Percentiles rank a stretch among this genome's conserved stretches.
phyloP scores from a whole-genome alignment of 2,113 vertebrate species.

The Camelus dromedarius region DNA sequence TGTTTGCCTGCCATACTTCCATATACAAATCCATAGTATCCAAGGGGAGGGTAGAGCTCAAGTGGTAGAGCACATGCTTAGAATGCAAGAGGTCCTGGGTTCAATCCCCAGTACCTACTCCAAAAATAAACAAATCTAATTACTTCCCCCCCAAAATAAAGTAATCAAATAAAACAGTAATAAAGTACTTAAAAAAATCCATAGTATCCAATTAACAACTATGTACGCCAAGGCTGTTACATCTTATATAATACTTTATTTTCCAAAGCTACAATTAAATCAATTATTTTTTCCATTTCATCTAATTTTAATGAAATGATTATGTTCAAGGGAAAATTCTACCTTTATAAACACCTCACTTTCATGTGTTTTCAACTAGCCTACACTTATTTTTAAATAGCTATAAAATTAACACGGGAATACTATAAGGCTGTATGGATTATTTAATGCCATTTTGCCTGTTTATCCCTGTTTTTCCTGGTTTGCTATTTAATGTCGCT shows the following conservation, averaged over 20 bases:
- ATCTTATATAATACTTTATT: not conserved
- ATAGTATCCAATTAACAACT: not conserved
- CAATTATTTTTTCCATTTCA: not conserved
- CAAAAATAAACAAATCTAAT: too few species aligned
- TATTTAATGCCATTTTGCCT: not conserved
- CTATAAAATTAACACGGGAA: not conserved
- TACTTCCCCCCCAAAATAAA: too few species aligned
- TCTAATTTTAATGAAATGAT: conserved; percentile 15
- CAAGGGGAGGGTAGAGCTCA: too few species aligned
- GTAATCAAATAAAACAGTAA: too few species aligned
- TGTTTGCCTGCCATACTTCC: not conserved
- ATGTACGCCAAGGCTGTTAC: not conserved
- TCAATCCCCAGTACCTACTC: too few species aligned
- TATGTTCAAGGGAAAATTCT: not conserved
- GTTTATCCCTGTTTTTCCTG: not conserved
- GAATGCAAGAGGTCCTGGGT: too few species aligned
- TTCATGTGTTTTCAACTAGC: not conserved
- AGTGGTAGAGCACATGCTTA: too few species aligned
- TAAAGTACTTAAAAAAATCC: too few species aligned
- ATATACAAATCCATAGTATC: not conserved
- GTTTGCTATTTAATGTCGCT: not conserved
- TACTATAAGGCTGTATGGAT: not conserved
- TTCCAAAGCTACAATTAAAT: not conserved
- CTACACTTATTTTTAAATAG: not conserved
- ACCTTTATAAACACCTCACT: not conserved